Base-by-base conservation (phyloP, 2,113 vertebrate genomes). In the Macquaria australasica region DNA sequence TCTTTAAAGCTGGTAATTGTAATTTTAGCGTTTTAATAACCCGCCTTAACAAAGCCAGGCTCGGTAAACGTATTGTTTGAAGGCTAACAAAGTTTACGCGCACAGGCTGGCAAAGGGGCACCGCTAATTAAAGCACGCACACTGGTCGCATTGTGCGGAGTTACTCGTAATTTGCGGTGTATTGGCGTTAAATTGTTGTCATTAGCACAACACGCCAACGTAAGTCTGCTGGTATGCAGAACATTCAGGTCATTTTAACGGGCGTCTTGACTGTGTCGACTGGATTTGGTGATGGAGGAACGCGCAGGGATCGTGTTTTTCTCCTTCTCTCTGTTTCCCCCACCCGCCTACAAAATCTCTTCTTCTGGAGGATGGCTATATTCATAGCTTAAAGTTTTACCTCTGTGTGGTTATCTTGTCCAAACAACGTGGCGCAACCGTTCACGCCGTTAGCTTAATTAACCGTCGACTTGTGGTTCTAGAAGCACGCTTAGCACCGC, bases 71-170 rank as follows among this genome's bases (percentile, higher is more conserved):
- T 25, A 18, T 18, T 50, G 51, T 31, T 56, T 7, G 10, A 51
- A 58, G 15, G 41, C 39, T 10, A 53, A 51, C 12, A 1, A 51
- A 68, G 84, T 86, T 90, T 62, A 75, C 67, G 83, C 88, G 37
- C 74, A 48, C 63, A 23, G 43, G 21, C 77, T 79, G 71, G 48
- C n/a, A 6, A 31, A 23, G 10, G n/a, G 20, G 20, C 10, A 16
- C 62, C 66, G 72, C 23, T 45, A 11, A 68, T 76, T 58, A 37
- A 50, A 63, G 1, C 43, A 1, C 3, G 1, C 4, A 1, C 41
- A 58, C 11, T 16, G 3, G 8, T 1, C 43, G 6, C 34, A 2
- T 23, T 18, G 0, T 15, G 37, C 0, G 51, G 20, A 11, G 0
- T 39, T 15, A 0, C 2, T 2, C 7, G 14, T 37, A 3, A 18